Evolutionary conservation across 2,113 vertebrate species (phyloP), one percentile per base, ranked within the genome.

Genomic region (Etheostoma cragini): DNA sequence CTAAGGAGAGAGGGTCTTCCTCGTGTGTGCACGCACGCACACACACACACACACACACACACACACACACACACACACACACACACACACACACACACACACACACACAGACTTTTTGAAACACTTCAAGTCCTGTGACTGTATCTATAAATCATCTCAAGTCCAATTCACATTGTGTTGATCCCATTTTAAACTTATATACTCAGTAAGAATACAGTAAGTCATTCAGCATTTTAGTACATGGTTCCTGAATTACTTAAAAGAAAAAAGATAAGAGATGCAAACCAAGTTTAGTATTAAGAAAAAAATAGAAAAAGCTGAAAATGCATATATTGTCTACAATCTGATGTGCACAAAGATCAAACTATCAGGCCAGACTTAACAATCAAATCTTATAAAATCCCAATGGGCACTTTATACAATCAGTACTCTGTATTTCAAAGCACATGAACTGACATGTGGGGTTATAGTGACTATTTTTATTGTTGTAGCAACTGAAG

Each of bases 391-490:
- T 65, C 4, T 46, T 21, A 14, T 49, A 8, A 19, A 66, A 58
- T 35, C 5, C 10, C 19, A 57, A 6, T 22, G 14, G 21, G 12
- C 13, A 24, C 3, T 66, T 22, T 57, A 50, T 21, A 26, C 35
- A 19, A 14, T 3, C 46, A 50, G 46, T 10, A 49, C 19, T 17
- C 24, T 22, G 26, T 12, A 54, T 69, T 22, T 54, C 30, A 63
- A 24, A 66, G 5, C 6, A 6, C 42, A 67, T 58, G n/a, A 77
- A 57, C 30, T 7, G 66, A 72, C 49, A 75, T 8, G 21, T 22
- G 49, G 10, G 8, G 22, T 74, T 73, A 71, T 64, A 61, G 42
- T 56, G 24, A 62, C 38, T 56, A 6, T 42, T 81, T 83, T 54
- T 76, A 72, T 70, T 72, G 24, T 1, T 72, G 22, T 54, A 46